Base-by-base conservation (phyloP, 2,888 invertebrate genomes). In the Tubiluchus corallicola region DNA sequence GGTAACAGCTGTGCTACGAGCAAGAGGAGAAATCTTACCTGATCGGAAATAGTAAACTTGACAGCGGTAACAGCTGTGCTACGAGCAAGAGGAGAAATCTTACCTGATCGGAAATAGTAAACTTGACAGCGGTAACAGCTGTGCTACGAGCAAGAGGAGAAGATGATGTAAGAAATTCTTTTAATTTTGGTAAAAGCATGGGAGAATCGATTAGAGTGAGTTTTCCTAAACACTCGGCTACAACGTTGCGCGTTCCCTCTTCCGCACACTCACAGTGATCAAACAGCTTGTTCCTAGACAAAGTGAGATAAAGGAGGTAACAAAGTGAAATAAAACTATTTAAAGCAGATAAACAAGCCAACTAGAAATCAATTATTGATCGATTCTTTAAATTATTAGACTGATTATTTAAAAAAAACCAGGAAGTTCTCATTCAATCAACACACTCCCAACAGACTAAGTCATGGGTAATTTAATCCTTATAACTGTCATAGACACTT, bases 21-120 rank as follows among this genome's bases (percentile, higher is more conserved):
- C 85, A n/a, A n/a, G n/a, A n/a, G n/a, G n/a, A n/a, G n/a, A n/a
- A n/a, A n/a, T n/a, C 55, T 52, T 52, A 77, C 79, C 71, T 88
- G 92, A 71, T 96, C 96, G 2, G 90, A 88, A 58, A 98, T 94
- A 37, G 96, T 94, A 62, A 94, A 99, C 65, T 98, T 98, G 48
- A 98, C 82, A 38, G 96, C 92, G 1, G 96, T 94, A 13, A 98
- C 88, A 2, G 92, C 88, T 0, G 96, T 96, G 1, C 90, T 88
- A 58, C 96, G 73, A 67, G 90, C 85, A n/a, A n/a, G n/a, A n/a
- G n/a, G n/a, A n/a, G n/a, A n/a, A 20, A 9, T 54, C 55, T 52
- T 52, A 77, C 79, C 71, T 88, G 92, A 71, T 96, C 96, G 2
- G 90, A 88, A 58, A 98, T 94, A 37, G 96, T 94, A 62, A 94